A percentile compares a stretch with the other conserved stretches of the same genome.
phyloP scores from a whole-genome alignment of 2,888 invertebrate species.

The Oscheius onirici region DNA sequence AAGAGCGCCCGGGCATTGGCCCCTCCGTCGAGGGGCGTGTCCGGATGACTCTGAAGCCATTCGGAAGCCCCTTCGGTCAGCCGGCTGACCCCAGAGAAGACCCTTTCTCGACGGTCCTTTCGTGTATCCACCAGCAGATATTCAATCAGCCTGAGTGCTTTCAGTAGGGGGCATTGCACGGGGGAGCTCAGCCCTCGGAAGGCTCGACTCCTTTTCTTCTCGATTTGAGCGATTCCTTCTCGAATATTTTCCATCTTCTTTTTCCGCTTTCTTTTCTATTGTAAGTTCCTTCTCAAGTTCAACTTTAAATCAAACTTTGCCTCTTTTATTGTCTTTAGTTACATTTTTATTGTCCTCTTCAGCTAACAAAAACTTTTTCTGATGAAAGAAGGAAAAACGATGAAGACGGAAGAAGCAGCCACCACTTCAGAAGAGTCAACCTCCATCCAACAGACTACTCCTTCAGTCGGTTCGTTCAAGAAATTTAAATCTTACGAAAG shows the following conservation, averaged over 20 bases:
- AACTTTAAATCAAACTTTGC: too few relatives aligned
- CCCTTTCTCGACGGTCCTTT: neutral
- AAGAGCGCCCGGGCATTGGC: conserved; percentile 19
- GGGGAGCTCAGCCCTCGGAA: conserved; percentile 5
- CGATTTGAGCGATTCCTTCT: neutral
- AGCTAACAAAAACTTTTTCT: neutral
- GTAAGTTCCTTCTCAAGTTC: too few relatives aligned
- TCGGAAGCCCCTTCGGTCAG: conserved; percentile 32
- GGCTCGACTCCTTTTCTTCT: conserved; percentile 1
- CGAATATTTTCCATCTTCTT: neutral
- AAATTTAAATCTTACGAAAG: too few relatives aligned
- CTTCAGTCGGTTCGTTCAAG: conserved; percentile 22
- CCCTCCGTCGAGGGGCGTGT: conserved; percentile 8
- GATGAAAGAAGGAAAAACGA: neutral
- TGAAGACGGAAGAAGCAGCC: conserved; percentile 7
- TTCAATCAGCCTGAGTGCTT: conserved; percentile 30
- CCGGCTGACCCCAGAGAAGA: conserved; percentile 24
- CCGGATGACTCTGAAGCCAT: conserved; percentile 11
- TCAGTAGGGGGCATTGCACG: neutral
- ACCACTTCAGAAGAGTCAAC: conserved; percentile 21
- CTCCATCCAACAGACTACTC: conserved; percentile 25
- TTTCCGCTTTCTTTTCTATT: too few relatives aligned
- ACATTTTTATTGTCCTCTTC: neutral
- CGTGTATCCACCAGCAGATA: neutral
- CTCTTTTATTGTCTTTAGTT: neutral